These are phyloP conservation scores for Drosophila phalerata DNA, from an alignment of 2,888 invertebrate genomes.

Conservation along the genomic window DNA sequence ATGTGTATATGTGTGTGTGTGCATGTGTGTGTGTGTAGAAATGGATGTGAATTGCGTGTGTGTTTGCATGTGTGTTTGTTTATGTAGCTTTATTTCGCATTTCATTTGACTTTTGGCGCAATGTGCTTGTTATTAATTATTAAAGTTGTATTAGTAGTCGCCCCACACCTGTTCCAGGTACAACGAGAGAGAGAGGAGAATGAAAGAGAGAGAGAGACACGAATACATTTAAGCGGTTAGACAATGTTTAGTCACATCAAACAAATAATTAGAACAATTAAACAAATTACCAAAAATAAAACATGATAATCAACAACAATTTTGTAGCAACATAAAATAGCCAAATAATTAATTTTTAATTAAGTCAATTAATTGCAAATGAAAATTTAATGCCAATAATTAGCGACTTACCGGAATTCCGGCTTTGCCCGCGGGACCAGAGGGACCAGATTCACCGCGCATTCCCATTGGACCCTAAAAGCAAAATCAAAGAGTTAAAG, in stretches of 20 bases:
- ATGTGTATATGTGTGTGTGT: constrained; percentile 12
- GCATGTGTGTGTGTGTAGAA: constrained; percentile 28
- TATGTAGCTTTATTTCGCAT: constrained; percentile 42
- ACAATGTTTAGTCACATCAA: constrained; percentile 69
- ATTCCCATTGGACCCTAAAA: constrained; percentile 85
- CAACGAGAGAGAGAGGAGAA: constrained; percentile 53
- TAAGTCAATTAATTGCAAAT: constrained; percentile 16
- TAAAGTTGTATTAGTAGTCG: constrained; percentile 84
- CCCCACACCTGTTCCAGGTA: constrained; percentile 86
- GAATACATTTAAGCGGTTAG: constrained; percentile 54
- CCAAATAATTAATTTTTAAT: constrained; percentile 45
- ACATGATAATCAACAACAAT: constrained; percentile 44
- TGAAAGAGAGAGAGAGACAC: constrained; percentile 48
- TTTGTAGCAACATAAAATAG: constrained; percentile 56
- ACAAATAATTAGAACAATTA: constrained; percentile 14
- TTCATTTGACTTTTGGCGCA: constrained; percentile 51
- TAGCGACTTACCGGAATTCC: constrained; percentile 84
- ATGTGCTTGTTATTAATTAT: constrained; percentile 65
- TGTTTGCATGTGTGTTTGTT: constrained; percentile 22
- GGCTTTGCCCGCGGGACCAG: constrained; percentile 85
- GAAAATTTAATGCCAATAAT: constrained; percentile 14
- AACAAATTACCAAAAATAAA: constrained; percentile 39
- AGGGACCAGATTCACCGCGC: constrained; percentile 85
- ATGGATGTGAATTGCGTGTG: constrained; percentile 22
- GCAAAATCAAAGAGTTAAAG: neutral